phyloP scores from a whole-genome alignment of 2,113 vertebrate species.

The Neolamprologus variostigma region DNA sequence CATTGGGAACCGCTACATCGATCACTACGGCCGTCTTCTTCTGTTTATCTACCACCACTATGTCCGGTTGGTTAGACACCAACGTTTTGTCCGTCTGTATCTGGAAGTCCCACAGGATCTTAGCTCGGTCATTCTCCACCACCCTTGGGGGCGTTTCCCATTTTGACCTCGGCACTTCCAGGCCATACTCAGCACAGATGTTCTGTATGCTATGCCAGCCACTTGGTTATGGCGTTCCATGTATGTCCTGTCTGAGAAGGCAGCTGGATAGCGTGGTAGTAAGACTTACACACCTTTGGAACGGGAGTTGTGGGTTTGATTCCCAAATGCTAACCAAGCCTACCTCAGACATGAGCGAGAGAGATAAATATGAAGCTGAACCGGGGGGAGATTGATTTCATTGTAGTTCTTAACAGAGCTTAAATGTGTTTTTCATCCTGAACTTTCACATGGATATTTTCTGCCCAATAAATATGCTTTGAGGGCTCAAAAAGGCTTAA shows the following conservation, averaged over 20 bases:
- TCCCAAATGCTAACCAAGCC: rapidly evolving
- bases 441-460: background rate
- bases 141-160: rapidly evolving
- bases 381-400: background rate
- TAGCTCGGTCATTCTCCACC: rapidly evolving
- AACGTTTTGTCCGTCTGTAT: too few relatives aligned
- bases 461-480: background rate
- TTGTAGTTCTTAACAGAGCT: background rate
- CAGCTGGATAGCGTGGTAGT: background rate
- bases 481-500: background rate
- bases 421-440: background rate
- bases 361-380: background rate
- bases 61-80: too few relatives aligned
- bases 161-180: background rate
- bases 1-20: rapidly evolving
- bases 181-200: rapidly evolving
- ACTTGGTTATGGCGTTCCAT: background rate
- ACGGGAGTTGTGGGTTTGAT: background rate
- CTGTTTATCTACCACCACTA: background rate
- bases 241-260: rapidly evolving
- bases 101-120: too few relatives aligned
- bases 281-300: background rate
- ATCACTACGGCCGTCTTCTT: background rate
- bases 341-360: background rate
- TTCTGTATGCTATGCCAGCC: rapidly evolving